Conservation (phyloP, 2,888 invertebrate genomes). For the Phortica magna region DNA sequence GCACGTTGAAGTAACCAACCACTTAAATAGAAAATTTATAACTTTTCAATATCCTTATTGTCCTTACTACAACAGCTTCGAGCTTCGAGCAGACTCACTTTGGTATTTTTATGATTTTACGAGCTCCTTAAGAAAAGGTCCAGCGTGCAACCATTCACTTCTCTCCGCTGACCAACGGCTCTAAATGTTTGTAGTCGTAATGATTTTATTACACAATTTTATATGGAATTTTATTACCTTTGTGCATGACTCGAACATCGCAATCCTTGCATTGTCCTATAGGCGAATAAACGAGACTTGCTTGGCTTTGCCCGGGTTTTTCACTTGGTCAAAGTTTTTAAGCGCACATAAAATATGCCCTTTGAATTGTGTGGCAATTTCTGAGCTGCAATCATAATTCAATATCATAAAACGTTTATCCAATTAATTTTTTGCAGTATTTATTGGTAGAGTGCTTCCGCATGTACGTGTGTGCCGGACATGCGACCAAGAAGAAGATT, state of each 20-base stretch:
- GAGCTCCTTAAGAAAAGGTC: slow-evolving; percentile 46
- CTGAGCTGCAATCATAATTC: slow-evolving; percentile 61
- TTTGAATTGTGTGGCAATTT: slow-evolving; percentile 68
- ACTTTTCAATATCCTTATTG: slow-evolving; percentile 67
- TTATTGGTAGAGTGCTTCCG: slow-evolving; percentile 6
- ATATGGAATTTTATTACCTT: slow-evolving; percentile 71
- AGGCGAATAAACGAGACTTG: slow-evolving; percentile 38
- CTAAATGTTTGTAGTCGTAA: slow-evolving; percentile 49
- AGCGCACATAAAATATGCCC: slow-evolving; percentile 65
- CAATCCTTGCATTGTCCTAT: slow-evolving; percentile 58
- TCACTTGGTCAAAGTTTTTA: slow-evolving; percentile 48
- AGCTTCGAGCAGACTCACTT: slow-evolving; percentile 55
- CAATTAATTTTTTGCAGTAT: slow-evolving; percentile 57
- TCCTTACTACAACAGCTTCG: slow-evolving; percentile 47
- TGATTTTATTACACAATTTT: slow-evolving; percentile 70
- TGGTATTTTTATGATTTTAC: slow-evolving; percentile 64
- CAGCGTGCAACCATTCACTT: slow-evolving; percentile 43
- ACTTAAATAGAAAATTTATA: slow-evolving; percentile 56
- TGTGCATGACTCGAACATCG: slow-evolving; percentile 59
- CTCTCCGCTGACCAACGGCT: slow-evolving; percentile 28
- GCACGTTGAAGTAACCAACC: background rate
- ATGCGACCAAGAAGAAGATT: too few species aligned
- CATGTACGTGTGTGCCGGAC: background rate
- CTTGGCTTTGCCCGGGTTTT: background rate
- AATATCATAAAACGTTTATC: slow-evolving; percentile 72